phyloP scores from a whole-genome alignment of 1,140 invertebrate genomes.

The Rhopalosiphum maidis region DNA sequence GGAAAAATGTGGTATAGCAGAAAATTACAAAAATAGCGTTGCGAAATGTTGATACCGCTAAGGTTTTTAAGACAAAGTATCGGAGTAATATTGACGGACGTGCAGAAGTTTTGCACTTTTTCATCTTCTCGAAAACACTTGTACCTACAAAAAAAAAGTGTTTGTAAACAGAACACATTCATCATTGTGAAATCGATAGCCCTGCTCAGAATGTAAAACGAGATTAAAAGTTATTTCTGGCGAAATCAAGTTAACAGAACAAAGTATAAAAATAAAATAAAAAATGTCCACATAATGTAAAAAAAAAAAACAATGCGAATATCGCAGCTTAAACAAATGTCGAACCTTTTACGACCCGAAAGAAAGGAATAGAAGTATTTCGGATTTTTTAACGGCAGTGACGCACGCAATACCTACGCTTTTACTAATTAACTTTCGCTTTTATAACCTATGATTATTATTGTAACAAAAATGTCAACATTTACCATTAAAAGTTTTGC shows the following conservation, averaged over 20 bases:
- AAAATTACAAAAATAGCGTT: not conserved
- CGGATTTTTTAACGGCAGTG: not conserved
- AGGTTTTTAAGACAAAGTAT: not conserved
- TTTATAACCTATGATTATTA: constrained; percentile 11
- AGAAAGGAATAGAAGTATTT: not conserved
- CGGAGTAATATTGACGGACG: not conserved
- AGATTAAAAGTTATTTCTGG: constrained; percentile 7
- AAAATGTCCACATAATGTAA: not conserved
- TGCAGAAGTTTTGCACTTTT: not conserved
- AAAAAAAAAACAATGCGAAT: not conserved
- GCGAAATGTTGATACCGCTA: not conserved
- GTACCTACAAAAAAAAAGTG: not conserved
- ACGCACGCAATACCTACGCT: not conserved
- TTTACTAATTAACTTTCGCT: constrained; percentile 19
- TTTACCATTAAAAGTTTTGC: not conserved
- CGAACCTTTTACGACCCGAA: not conserved
- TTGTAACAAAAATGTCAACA: not conserved
- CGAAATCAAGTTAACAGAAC: not conserved
- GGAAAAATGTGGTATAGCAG: not conserved
- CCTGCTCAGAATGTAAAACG: not conserved
- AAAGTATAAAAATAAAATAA: not conserved
- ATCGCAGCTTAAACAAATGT: not conserved
- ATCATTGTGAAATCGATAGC: not conserved
- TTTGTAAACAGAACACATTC: not conserved
- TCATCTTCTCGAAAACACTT: not conserved